These are phyloP conservation scores for Sapayoa aenigma DNA, from an alignment of 2,113 vertebrate species.

Conservation along the genomic window DNA sequence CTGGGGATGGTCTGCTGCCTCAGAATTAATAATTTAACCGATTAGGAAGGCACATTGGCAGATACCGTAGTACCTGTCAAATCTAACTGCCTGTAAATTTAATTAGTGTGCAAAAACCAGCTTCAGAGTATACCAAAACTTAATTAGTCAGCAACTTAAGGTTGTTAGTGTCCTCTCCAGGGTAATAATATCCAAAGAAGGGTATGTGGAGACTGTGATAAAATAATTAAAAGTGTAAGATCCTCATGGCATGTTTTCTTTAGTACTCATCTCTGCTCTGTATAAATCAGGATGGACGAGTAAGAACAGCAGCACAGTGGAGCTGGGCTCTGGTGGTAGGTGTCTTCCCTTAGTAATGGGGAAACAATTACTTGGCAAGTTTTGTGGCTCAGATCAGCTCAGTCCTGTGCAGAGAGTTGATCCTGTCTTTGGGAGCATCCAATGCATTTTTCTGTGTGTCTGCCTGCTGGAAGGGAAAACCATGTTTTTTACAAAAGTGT, in stretches of 20 bases:
- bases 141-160: constrained; percentile 74
- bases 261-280: background rate
- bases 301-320: background rate
- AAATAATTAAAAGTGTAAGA: constrained; percentile 62
- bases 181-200: constrained; percentile 56
- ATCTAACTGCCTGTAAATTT: constrained; percentile 70
- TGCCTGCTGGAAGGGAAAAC: background rate
- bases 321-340: background rate
- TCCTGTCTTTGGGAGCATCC: background rate
- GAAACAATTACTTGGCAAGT: background rate
- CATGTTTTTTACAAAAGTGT: background rate
- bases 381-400: background rate
- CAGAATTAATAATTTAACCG: constrained; percentile 62
- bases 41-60: constrained; percentile 64
- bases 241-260: constrained; percentile 4
- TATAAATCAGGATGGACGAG: background rate
- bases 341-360: background rate
- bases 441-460: background rate
- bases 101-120: constrained; percentile 52
- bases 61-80: constrained; percentile 57
- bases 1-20: constrained; percentile 3
- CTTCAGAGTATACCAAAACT: constrained; percentile 66
- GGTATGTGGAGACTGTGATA: constrained; percentile 16
- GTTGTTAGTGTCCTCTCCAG: constrained; percentile 63
- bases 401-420: background rate